phyloP scores from a whole-genome alignment of 2,113 vertebrate species.

The Pagrus major region DNA sequence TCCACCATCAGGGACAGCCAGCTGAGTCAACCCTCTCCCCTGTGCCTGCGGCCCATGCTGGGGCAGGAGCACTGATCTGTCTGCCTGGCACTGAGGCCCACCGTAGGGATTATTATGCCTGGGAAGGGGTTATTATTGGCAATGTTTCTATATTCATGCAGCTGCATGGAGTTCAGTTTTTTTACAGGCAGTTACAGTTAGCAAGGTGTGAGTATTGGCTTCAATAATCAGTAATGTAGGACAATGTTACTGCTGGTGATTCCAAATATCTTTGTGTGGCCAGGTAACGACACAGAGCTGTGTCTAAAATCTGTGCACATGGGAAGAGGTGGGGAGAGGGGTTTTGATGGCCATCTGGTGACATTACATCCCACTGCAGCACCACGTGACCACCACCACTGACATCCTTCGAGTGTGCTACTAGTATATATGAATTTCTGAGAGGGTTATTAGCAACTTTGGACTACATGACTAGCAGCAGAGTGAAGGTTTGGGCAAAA shows the following conservation, averaged over 20 bases:
- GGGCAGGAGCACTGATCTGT: constrained; percentile 67
- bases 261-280: constrained; percentile 23
- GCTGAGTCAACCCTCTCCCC: constrained; percentile 71
- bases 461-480: neutral
- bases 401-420: neutral
- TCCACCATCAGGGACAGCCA: constrained; percentile 49
- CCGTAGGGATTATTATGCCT: constrained; percentile 9
- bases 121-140: constrained; percentile 10
- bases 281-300: constrained; percentile 22
- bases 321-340: constrained; percentile 16
- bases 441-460: neutral
- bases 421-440: neutral
- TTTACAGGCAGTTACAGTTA: constrained; percentile 14
- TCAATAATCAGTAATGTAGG: constrained; percentile 21
- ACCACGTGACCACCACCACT: neutral
- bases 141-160: neutral
- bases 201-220: neutral
- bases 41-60: constrained; percentile 32
- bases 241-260: constrained; percentile 12
- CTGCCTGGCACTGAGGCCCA: constrained; percentile 67
- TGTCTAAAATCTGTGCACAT: constrained; percentile 45
- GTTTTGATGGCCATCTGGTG: constrained; percentile 65
- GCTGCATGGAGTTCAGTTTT: neutral
- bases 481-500: neutral
- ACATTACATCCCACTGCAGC: constrained; percentile 15